phyloP scores from a whole-genome alignment of 2,888 invertebrate species.

The Osedax fenrisi region DNA sequence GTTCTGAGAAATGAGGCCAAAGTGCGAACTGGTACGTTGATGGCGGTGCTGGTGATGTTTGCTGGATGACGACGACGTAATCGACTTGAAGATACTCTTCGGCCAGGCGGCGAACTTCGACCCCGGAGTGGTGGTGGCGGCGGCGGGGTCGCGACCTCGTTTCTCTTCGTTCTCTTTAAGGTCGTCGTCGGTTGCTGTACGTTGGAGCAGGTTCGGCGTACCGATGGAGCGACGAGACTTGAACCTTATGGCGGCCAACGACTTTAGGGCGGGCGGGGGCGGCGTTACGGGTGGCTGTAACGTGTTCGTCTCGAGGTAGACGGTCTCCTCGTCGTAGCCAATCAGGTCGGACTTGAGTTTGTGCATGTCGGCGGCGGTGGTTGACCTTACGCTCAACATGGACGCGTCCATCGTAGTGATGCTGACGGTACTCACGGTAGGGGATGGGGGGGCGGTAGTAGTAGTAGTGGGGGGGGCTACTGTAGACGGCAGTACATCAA shows the following conservation, averaged over 20 bases:
- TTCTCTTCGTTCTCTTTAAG: neutral
- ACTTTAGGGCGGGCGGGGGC: neutral
- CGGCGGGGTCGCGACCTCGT: neutral
- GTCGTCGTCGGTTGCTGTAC: neutral
- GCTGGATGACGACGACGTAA: neutral
- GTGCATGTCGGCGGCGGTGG: too few species aligned
- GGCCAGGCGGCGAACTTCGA: neutral
- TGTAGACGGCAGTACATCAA: too few species aligned
- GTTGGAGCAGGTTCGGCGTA: neutral
- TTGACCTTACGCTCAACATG: neutral
- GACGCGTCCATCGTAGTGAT: neutral
- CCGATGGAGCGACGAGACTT: neutral
- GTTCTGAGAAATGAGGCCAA: too few species aligned
- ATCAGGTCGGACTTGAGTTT: neutral
- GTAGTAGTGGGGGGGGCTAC: neutral
- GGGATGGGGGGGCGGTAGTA: neutral
- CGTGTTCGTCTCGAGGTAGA: neutral
- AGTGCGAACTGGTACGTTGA: too few species aligned
- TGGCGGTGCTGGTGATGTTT: too few species aligned
- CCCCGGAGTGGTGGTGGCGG: neutral
- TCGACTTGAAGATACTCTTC: neutral
- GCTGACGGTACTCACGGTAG: neutral
- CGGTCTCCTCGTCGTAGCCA: neutral
- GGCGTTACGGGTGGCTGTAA: neutral
- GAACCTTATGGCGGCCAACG: neutral